Percentiles rank a stretch among this genome's conserved stretches.
phyloP scores from a whole-genome alignment of 2,888 invertebrate species.

The Dolichopus griseipennis region DNA sequence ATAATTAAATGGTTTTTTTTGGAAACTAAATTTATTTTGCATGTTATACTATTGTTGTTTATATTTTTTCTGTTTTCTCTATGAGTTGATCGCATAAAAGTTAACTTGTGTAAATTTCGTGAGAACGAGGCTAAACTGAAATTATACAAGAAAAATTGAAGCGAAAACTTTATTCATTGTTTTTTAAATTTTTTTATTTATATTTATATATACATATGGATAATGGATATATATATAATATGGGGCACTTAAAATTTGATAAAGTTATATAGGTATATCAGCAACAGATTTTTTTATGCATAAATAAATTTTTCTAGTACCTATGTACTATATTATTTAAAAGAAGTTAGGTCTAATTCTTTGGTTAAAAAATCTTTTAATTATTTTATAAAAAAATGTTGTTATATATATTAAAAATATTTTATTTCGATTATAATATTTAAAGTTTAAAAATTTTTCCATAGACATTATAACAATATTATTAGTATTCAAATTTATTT shows the following conservation, averaged over 20 bases:
- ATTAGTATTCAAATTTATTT: too few relatives aligned
- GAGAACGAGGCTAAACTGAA: constrained; percentile 22
- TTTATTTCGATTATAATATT: too few relatives aligned
- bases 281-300: too few relatives aligned
- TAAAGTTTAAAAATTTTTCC: too few relatives aligned
- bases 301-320: too few relatives aligned
- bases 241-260: background rate
- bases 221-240: too few relatives aligned
- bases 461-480: too few relatives aligned
- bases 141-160: background rate
- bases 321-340: too few relatives aligned
- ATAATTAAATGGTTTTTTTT: background rate
- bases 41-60: background rate
- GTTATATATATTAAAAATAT: too few relatives aligned
- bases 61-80: background rate
- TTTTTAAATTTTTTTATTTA: background rate
- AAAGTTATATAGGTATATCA: background rate
- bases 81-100: background rate
- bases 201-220: background rate
- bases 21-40: background rate
- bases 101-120: constrained; percentile 24
- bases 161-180: background rate
- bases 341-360: too few relatives aligned
- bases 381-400: too few relatives aligned
- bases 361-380: too few relatives aligned